Evolutionary conservation across 1,140 invertebrate species (phyloP), one percentile per base, ranked within the genome.

Genomic region (Lordiphosa stackelbergi): DNA sequence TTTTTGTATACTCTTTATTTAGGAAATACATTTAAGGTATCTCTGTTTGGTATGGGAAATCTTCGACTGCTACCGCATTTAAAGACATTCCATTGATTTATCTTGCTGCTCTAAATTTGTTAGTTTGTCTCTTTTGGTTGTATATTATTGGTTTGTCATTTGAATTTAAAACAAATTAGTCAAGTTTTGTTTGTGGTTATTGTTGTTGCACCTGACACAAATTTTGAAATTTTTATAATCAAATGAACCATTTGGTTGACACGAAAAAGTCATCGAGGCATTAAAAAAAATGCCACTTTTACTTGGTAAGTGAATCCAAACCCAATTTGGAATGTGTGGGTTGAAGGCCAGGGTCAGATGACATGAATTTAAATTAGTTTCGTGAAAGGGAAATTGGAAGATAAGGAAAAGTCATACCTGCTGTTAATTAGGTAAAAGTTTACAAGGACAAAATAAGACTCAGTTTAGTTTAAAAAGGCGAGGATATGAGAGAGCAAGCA

Each of bases 211-310:
- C 57, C 53, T 75, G 72, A 41, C 53, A 19, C 43, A 28, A 37
- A 63, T 63, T 62, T 72, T 64, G 73, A 75, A 77, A 75, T 62
- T 45, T 59, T 60, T 62, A 62, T 55, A 61, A 66, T 62, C 54
- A 70, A 66, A 59, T n/a, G 56, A 66, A 48, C 53, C 47, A 66
- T 65, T 73, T 41, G 61, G 63, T 70, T 75, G 66, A 71, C 61
- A 62, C 63, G 48, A 62, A 47, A 66, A 59, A 43, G 24, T 35
- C 31, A 61, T 45, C 34, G 40, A 11, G 58, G 52, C 35, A 42
- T 48, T 4, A 53, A 56, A 53, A 47, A 47, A 42, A 42, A 8
- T 31, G 5, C 6, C 28, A 31, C 28, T 31, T 8, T 8, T 31
- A 24, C 22, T 45, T 45, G 24, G 28, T 12, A 45, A 45, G 28